These are phyloP conservation scores for Omphaloscelis lunosa DNA, from an alignment of 2,888 invertebrate genomes.

Conservation along the genomic window DNA sequence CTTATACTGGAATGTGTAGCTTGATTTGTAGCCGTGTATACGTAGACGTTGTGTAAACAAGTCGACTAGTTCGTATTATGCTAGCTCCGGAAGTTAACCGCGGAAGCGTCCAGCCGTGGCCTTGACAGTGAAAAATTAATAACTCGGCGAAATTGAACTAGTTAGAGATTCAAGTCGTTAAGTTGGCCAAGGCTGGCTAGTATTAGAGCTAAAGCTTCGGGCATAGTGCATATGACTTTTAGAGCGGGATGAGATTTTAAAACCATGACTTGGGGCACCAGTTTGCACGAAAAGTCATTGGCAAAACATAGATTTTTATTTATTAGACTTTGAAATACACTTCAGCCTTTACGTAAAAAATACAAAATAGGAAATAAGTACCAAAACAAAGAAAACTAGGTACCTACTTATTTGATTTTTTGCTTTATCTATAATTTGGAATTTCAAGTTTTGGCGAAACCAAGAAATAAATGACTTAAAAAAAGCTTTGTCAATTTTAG, in stretches of 20 bases:
- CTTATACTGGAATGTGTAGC: no score
- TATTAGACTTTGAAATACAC: neutral
- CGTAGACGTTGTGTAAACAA: conserved; percentile 60
- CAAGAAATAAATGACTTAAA: neutral
- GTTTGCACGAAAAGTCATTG: neutral
- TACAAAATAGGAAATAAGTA: neutral
- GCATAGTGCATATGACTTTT: conserved; percentile 25
- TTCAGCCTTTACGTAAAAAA: neutral
- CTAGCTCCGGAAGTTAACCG: conserved; percentile 66
- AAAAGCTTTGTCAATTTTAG: neutral
- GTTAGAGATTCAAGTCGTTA: conserved; percentile 23
- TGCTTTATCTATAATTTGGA: neutral
- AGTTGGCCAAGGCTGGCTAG: conserved; percentile 40
- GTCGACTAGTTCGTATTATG: conserved; percentile 54
- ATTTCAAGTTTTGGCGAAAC: neutral
- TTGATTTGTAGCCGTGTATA: no score
- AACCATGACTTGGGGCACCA: neutral
- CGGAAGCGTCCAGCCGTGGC: conserved; percentile 37
- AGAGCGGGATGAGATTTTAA: neutral
- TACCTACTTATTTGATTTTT: neutral
- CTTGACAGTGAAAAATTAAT: conserved; percentile 67
- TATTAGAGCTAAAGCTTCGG: conserved; percentile 30
- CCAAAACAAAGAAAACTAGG: neutral
- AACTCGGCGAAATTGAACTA: conserved; percentile 33
- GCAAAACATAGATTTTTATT: neutral